Conservation (phyloP, 2,888 invertebrate genomes). For the Seladonia tumulorum region DNA sequence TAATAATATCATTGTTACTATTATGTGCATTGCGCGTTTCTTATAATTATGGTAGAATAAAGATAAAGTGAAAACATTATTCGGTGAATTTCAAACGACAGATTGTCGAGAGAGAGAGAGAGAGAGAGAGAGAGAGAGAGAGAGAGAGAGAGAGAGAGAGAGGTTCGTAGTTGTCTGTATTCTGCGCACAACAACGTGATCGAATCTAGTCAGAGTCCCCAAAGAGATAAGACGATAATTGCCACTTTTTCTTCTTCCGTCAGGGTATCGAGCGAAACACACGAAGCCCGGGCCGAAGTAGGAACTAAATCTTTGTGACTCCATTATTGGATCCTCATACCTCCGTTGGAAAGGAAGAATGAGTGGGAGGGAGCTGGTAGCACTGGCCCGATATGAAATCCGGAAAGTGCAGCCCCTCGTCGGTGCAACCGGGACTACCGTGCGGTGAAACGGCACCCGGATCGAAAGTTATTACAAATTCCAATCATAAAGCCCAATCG, state of each 20-base stretch:
- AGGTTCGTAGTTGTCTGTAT: background rate
- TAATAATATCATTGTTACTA: background rate
- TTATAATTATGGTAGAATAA: background rate
- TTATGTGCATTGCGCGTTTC: background rate
- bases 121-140: background rate
- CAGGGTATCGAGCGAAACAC: slow-evolving; percentile 52
- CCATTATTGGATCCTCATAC: slow-evolving; percentile 70
- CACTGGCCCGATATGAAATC: slow-evolving; percentile 67
- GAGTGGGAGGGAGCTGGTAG: slow-evolving; percentile 26
- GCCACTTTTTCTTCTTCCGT: slow-evolving; percentile 54
- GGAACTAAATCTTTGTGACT: slow-evolving; percentile 73
- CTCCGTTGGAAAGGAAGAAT: slow-evolving; percentile 10
- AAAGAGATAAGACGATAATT: slow-evolving; percentile 60
- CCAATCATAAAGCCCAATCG: slow-evolving; percentile 76
- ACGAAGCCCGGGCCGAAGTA: slow-evolving; percentile 49
- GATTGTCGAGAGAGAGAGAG: background rate
- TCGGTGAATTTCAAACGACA: background rate
- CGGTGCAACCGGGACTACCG: slow-evolving; percentile 49
- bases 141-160: background rate
- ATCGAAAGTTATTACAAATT: slow-evolving; percentile 77
- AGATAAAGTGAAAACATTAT: background rate
- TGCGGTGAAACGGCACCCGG: slow-evolving; percentile 69
- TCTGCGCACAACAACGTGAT: background rate
- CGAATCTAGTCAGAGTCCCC: slow-evolving; percentile 13
- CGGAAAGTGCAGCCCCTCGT: slow-evolving; percentile 53